Evolutionary conservation across 1,140 invertebrate species (phyloP), one percentile per base, ranked within the genome.

Genomic region (Phymastichus coffea): DNA sequence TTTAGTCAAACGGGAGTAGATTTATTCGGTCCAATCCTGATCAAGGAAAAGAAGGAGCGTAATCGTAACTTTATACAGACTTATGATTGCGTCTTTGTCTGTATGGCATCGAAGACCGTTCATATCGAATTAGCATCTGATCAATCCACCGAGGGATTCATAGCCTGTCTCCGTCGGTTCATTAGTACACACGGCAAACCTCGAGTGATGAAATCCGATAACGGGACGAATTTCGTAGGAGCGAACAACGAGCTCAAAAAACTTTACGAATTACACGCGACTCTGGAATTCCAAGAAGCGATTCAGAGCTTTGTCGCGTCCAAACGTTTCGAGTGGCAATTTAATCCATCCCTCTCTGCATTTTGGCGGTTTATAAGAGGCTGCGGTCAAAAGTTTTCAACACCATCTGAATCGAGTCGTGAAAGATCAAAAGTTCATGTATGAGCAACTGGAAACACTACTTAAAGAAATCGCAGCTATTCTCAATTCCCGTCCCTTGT

Each of bases 201-300:
- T 14, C 28, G 19, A 0, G 51, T 38, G 8, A 63, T 73, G 2
- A 63, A 66, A 51, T 63, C 57, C n/a, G 71, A 71, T 53, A 58
- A 63, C 52, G 68, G 65, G 0, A 63, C 63, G 3, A 71, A 65
- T 54, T 71, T 71, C 41, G 48, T 65, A 8, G 61, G 63, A 6
- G 52, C 55, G 44, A 22, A 46, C 20, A 44, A 40, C 3, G 6
- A 63, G 25, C 15, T 65, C 10, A 25, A 38, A 10, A 35, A 58
- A 28, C 8, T 56, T 8, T 22, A 25, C 20, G 38, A 17, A 9
- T 25, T 56, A 19, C 9, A 22, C 4, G 17, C 43, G 20, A 14
- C 15, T 26, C 19, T 22, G 3, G 35, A 55, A n/a, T 26, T 26
- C 25, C 37, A 41, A 26, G 12, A 19, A n/a, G 8, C 10, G 12